phyloP scores from a whole-genome alignment of 2,113 vertebrate species.

The Platysteira castanea region DNA sequence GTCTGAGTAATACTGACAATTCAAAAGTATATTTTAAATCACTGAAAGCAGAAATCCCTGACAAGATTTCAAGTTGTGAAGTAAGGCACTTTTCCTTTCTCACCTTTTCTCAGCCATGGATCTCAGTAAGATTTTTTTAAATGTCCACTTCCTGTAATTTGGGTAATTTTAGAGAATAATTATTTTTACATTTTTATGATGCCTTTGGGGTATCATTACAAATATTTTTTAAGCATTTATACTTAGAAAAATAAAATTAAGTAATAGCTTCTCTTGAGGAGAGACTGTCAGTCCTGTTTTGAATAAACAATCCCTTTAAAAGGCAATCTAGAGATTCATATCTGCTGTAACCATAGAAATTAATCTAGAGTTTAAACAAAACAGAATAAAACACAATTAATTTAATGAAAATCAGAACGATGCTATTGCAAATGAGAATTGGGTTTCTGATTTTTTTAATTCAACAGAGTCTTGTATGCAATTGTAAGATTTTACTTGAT shows the following conservation, averaged over 20 bases:
- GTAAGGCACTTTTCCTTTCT: slow-evolving; percentile 29
- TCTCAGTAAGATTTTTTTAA: slow-evolving; percentile 59
- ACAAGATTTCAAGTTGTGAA: slow-evolving; percentile 51
- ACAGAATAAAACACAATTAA: slow-evolving; percentile 62
- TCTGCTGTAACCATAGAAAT: slow-evolving; percentile 72
- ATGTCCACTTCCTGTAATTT: slow-evolving; percentile 73
- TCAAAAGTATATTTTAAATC: background rate
- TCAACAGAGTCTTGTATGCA: slow-evolving; percentile 39
- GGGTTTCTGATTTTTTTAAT: slow-evolving; percentile 11
- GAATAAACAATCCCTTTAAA: slow-evolving; percentile 68
- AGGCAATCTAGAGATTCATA: slow-evolving; percentile 70
- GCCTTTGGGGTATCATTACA: slow-evolving; percentile 73
- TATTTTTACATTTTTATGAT: slow-evolving; percentile 78
- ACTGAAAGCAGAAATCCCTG: slow-evolving; percentile 15
- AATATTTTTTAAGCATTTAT: slow-evolving; percentile 75
- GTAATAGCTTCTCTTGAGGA: slow-evolving; percentile 71
- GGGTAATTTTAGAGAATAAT: slow-evolving; percentile 70
- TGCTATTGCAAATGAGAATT: slow-evolving; percentile 60
- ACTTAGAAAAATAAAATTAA: slow-evolving; percentile 75
- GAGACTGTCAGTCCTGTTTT: slow-evolving; percentile 66
- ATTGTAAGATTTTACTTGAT: slow-evolving; percentile 40
- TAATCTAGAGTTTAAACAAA: slow-evolving; percentile 71
- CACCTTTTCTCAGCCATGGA: slow-evolving; percentile 20
- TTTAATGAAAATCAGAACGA: slow-evolving; percentile 75
- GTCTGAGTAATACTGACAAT: background rate